Base-by-base conservation (phyloP, 2,888 invertebrate genomes). In the Cyclophora punctaria region DNA sequence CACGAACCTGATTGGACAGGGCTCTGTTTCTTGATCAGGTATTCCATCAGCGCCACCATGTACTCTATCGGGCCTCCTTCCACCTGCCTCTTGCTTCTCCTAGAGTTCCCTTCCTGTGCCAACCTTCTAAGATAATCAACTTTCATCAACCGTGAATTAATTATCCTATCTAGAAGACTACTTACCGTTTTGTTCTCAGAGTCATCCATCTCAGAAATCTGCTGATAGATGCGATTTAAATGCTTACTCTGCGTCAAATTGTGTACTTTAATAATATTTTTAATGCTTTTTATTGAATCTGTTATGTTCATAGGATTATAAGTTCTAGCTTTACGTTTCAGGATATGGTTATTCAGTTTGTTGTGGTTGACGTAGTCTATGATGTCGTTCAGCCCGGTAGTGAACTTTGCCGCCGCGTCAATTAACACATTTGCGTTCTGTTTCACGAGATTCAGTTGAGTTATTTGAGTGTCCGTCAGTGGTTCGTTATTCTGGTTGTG, bases 11-110 rank as follows among this genome's bases (percentile, higher is more conserved):
- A 48, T 47, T 74, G 63, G 44, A 71, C 34, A 0, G 69, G 75
- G 46, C 68, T 65, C 40, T 75, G 78, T 44, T 77, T 72, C 57
- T 78, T 81, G 4, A 83, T 50, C 50, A 86, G 62, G 62, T 78
- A 81, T 56, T 86, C 82, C 78, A 86, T 83, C 44, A 86, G 58
- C 53, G 71, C 66, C 46, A 86, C 59, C 46, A 86, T 58, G 62
- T 83, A 84, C 50, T 83, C 82, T 48, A 83, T 57, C 34, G 78
- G 67, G 71, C 7, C 78, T 73, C 35, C 71, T 51, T 57, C 66
- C 48, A 55, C 35, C 4, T 71, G 59, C 55, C 85, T 73, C 59
- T 80, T 84, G 42, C 53, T 59, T 45, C 66, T 66, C 5, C 54
- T 71, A 55, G 61, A 62, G 56, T 63, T 78, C 59, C 79, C 48